Evolutionary conservation across 2,888 invertebrate species (phyloP), one percentile per base, ranked within the genome.

Genomic region (Sisyra terminalis): DNA sequence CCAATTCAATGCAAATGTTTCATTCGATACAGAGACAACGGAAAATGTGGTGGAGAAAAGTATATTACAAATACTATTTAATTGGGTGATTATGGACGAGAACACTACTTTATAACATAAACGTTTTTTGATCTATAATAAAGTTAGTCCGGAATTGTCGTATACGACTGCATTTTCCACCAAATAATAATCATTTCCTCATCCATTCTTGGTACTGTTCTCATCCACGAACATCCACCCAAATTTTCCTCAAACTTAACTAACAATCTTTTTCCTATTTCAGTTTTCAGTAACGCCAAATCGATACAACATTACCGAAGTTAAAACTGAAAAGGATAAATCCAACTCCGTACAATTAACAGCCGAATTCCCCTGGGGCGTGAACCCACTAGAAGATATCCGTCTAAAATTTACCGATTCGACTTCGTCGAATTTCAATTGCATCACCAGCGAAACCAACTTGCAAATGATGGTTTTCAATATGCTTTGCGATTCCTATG

Each of bases 21-120:
- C 74, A 80, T 53, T 75, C 77, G 50, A 76, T 80, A 66, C 85
- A 85, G 55, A 69, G 78, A 46, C 78, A 82, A 52, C 70, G 85
- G 44, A 81, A 81, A 56, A 75, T 78, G 50, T 88, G 87, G 86
- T 88, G 87, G 87, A 76, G 85, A 61, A 82, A 78, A 58, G 73
- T 79, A 48, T 52, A 53, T n/a, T 54, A 53, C 42, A 24, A 47
- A 53, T 39, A 37, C 44, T 29, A 15, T 43, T 29, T 9, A 13
- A 39, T 13, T 37, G 9, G 29, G 14, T 44, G 29, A 45, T 40
- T 17, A 31, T 42, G 13, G n/a, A 4, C 4, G 11, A 3, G n/a
- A 11, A 31, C n/a, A 11, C 4, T n/a, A n/a, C n/a, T n/a, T n/a
- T n/a, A n/a, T n/a, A n/a, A n/a, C n/a, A n/a, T n/a, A n/a, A n/a